Evolutionary conservation across 2,888 invertebrate species (phyloP), one percentile per base, ranked within the genome.

Genomic region (Ormyrus rosae): DNA sequence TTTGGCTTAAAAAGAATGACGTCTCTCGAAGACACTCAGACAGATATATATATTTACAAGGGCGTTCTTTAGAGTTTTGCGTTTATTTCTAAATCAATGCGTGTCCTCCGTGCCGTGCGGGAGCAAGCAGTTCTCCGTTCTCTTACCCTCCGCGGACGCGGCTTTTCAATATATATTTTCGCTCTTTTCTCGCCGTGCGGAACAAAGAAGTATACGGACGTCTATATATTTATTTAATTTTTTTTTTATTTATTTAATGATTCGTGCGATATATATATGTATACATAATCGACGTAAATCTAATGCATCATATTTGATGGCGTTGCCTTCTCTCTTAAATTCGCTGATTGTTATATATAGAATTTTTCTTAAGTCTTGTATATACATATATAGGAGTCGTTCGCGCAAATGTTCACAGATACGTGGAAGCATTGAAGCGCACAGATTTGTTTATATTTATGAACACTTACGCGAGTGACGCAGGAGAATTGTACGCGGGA

Each of bases 391-490:
- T 78, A 70, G 64, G 60, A 69, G 68, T 65, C 51, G 55, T 34
- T 45, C 19, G 51, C 71, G 65, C 64, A 71, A 67, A 75, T 75
- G 75, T 71, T n/a, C 76, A 81, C 76, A 76, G 72, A 75, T 68
- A 76, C 58, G 68, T 67, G 58, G 9, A 50, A 46, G 50, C 2
- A 46, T 60, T 6, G 72, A 78, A 56, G 58, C 60, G 65, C 56
- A 65, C 71, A 34, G 65, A 55, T 56, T 55, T 7, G 13, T 69
- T 7, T 48, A 45, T 74, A 74, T 74, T 70, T 58, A 74, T 79
- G 55, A 58, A 69, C 46, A 73, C 58, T 79, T 68, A 60, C 8
- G 34, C 11, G 6, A 34, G 34, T 3, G 34, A 34, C 34, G 34
- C n/a, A 13, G 11, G 56, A n/a, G 56, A 6, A 9, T 56, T 13